Evolutionary conservation across 2,113 vertebrate species (phyloP).

Genomic region (Elephas maximus): DNA sequence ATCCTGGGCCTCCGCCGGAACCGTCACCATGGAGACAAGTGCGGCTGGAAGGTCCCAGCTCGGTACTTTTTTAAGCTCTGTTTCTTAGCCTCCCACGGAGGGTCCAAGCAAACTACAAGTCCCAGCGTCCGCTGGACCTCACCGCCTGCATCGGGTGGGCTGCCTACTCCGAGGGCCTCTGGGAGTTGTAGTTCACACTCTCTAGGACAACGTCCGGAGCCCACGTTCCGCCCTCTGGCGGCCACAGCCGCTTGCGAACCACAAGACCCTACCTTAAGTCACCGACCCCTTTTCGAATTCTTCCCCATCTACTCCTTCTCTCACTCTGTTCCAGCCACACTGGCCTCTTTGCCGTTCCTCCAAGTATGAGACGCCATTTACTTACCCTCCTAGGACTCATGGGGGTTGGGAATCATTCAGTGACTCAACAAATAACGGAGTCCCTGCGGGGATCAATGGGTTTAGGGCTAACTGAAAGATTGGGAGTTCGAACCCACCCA

Average conservation of each 20-base stretch:
- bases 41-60: conserved; percentile 43
- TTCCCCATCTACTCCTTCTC: background rate
- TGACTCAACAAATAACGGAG: background rate
- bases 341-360: background rate
- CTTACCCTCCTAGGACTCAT: background rate
- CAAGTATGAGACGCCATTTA: background rate
- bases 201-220: fast-evolving
- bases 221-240: conserved; percentile 47
- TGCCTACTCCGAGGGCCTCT: background rate
- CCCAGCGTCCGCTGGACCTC: background rate
- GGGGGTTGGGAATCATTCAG: background rate
- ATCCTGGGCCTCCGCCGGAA: conserved; percentile 51
- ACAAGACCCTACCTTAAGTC: background rate
- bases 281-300: background rate
- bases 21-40: conserved; percentile 80
- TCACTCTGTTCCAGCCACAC: background rate
- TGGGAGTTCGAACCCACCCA: background rate
- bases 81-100: background rate
- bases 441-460: background rate
- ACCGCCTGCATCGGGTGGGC: background rate
- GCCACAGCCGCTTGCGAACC: background rate
- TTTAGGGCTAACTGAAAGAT: background rate
- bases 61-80: background rate
- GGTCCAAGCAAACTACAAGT: conserved; percentile 56
- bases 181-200: conserved; percentile 43